Percentiles rank a stretch among this genome's conserved stretches.
These are phyloP conservation scores for Listronotus oregonensis DNA, from an alignment of 1,140 invertebrate species.

Conservation along the genomic window DNA sequence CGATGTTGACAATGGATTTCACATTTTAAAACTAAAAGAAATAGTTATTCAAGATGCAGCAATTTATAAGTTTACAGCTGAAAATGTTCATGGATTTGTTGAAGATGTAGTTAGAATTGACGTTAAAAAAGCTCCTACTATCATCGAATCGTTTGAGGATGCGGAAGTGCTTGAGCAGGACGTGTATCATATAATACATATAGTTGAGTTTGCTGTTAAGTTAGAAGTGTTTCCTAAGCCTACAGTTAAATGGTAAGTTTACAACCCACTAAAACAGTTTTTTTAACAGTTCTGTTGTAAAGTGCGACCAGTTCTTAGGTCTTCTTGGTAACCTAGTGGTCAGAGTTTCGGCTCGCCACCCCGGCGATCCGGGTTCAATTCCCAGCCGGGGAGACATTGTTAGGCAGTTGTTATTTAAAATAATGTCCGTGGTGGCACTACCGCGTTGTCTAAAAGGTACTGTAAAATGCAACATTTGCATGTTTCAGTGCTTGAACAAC, in stretches of 20 bases:
- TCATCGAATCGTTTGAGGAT: constrained; percentile 26
- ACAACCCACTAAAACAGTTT: background rate
- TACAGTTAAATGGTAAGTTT: constrained; percentile 21
- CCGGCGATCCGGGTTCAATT: no score
- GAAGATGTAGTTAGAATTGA: constrained; percentile 28
- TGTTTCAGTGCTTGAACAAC: no score
- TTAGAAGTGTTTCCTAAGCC: constrained; percentile 28
- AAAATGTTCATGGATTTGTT: constrained; percentile 18
- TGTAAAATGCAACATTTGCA: no score
- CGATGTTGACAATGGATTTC: constrained; percentile 27
- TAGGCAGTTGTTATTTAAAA: no score
- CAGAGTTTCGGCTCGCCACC: no score
- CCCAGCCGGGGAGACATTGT: no score
- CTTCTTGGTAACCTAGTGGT: no score
- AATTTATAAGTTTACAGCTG: constrained; percentile 25
- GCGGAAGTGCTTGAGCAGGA: constrained; percentile 28
- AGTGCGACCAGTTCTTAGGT: no score
- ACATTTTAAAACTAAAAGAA: constrained; percentile 19
- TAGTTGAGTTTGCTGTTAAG: constrained; percentile 21
- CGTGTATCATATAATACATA: constrained; percentile 32
- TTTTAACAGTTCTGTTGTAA: background rate
- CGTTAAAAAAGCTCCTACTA: constrained; percentile 29
- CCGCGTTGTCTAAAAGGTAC: no score
- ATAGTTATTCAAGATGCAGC: constrained; percentile 27
- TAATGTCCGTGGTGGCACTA: no score